These are phyloP conservation scores for Catamblyrhynchus diadema DNA, from an alignment of 2,797 vertebrate species.

Conservation along the genomic window DNA sequence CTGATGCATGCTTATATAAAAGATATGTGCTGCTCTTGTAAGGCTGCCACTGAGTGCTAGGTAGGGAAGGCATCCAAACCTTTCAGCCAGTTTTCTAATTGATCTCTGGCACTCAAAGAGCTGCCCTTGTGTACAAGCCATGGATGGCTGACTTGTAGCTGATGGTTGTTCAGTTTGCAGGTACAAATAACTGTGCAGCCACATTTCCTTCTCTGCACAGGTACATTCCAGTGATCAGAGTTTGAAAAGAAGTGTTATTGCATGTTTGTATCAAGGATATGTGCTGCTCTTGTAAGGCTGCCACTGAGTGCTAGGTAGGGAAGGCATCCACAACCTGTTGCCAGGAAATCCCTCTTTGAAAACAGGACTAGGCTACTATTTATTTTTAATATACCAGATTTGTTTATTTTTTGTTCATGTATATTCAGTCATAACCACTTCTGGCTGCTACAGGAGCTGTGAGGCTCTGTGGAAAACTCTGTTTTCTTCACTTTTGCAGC, in stretches of 20 bases:
- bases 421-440: not conserved
- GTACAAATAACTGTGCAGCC: not conserved
- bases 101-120: not conserved
- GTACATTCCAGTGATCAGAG: not conserved
- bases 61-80: not conserved
- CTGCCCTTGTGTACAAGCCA: not conserved
- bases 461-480: not conserved
- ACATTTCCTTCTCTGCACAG: not conserved
- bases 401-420: not conserved
- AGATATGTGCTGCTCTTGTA: not conserved
- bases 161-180: not conserved
- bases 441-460: not conserved
- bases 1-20: not conserved
- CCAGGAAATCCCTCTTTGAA: not conserved
- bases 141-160: not conserved
- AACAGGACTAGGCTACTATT: not conserved
- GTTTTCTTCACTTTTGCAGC: not conserved
- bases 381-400: not conserved
- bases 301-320: not conserved
- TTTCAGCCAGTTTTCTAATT: not conserved
- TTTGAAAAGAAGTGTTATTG: not conserved
- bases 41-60: not conserved
- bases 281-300: not conserved
- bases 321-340: not conserved
- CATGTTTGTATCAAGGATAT: accelerated